A percentile compares a stretch with the other conserved stretches of the same genome.
Evolutionary conservation across 2,113 vertebrate genomes (phyloP).

Genomic region (Heterochromis multidens): DNA sequence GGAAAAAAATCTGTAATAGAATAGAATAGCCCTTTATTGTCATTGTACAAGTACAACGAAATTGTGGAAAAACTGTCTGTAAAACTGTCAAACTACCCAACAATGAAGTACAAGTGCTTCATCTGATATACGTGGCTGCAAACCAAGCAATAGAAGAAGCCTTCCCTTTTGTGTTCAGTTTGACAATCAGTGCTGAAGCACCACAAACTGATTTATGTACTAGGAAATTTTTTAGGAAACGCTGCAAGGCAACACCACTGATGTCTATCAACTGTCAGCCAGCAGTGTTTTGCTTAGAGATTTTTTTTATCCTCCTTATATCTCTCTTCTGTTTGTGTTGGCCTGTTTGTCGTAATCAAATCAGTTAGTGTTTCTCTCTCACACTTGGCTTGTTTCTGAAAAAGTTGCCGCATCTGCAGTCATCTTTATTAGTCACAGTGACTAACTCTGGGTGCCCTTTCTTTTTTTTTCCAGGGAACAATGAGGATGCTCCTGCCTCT

Average conservation of each 20-base stretch:
- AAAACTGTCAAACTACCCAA: neutral
- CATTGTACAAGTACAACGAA: too few relatives aligned
- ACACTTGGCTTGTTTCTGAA: neutral
- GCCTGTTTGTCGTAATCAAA: neutral
- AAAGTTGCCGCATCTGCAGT: constrained; percentile 9
- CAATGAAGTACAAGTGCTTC: neutral
- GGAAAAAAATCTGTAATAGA: neutral
- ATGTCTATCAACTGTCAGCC: neutral
- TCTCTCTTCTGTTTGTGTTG: neutral
- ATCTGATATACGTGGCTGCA: neutral
- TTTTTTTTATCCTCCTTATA: neutral
- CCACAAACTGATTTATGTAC: neutral
- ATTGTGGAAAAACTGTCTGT: neutral
- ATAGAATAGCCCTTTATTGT: too few relatives aligned
- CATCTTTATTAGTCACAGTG: constrained; percentile 24
- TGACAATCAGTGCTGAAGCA: neutral
- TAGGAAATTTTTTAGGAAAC: neutral
- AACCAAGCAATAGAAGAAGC: neutral
- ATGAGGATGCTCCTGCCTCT: constrained; percentile 59
- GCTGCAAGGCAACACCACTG: neutral
- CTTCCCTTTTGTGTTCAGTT: neutral
- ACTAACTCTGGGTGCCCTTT: constrained; percentile 15
- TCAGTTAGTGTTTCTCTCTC: neutral
- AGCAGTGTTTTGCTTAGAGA: neutral
- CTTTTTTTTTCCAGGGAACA: constrained; percentile 4